Percentiles rank a stretch among this genome's conserved stretches.
Conservation (phyloP, 2,113 vertebrate genomes). For the Rafetus swinhoei region DNA sequence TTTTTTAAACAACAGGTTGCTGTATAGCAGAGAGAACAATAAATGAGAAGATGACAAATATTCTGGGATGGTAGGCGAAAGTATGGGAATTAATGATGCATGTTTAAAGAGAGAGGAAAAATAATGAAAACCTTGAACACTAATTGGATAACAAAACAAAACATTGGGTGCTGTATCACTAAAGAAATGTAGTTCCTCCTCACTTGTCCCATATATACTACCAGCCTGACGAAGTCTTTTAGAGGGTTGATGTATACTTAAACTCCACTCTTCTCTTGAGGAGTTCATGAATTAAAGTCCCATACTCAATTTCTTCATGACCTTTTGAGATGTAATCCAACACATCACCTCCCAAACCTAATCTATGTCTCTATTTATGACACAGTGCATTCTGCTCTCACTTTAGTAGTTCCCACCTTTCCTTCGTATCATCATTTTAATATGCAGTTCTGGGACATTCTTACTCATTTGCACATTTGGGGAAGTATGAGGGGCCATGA, state of each 20-base stretch:
- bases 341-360: not conserved
- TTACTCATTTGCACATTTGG: not conserved
- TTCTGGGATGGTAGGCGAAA: not conserved
- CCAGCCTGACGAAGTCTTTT: not conserved
- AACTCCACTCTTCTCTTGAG: not conserved
- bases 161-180: not conserved
- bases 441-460: not conserved
- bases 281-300: not conserved
- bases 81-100: not conserved
- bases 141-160: not conserved
- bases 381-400: not conserved
- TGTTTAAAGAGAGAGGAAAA: not conserved
- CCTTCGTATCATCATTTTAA: not conserved
- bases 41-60: not conserved
- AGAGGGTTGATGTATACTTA: not conserved
- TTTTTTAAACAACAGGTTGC: not conserved
- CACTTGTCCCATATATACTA: not conserved
- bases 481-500: not conserved
- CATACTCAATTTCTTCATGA: not conserved
- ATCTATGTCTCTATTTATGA: not conserved
- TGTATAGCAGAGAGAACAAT: not conserved
- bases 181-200: not conserved
- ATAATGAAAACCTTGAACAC: not conserved
- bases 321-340: not conserved
- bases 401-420: not conserved